phyloP scores from a whole-genome alignment of 2,888 invertebrate genomes.

The Ichneumoninae sp. region DNA sequence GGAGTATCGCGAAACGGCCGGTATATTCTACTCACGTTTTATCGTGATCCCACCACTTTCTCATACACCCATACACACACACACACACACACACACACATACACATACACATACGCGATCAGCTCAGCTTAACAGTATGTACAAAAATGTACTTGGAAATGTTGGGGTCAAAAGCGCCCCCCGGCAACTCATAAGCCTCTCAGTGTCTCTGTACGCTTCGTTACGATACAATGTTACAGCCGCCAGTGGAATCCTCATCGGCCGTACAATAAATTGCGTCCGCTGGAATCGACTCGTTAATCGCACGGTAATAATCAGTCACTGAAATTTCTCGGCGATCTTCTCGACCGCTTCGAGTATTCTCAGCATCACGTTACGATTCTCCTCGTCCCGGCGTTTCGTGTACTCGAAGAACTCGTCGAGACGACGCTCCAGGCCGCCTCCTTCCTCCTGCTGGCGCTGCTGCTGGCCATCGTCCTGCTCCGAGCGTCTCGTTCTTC shows the following conservation, averaged over 20 bases:
- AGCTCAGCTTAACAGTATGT: constrained; percentile 37
- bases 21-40: constrained; percentile 35
- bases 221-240: constrained; percentile 11
- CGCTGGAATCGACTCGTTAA: constrained; percentile 17
- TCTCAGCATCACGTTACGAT: constrained; percentile 75
- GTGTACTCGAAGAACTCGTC: constrained; percentile 78
- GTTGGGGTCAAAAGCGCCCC: not conserved
- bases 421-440: constrained; percentile 73
- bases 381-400: constrained; percentile 77
- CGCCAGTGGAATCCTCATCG: not conserved
- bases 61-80: not conserved
- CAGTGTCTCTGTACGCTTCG: constrained; percentile 11
- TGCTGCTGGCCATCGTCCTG: constrained; percentile 17
- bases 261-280: constrained; percentile 13
- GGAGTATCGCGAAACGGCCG: constrained; percentile 22
- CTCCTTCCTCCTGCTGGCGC: constrained; percentile 20
- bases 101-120: not conserved
- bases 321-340: constrained; percentile 74
- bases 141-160: constrained; percentile 42
- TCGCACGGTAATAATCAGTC: constrained; percentile 31
- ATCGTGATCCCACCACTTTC: constrained; percentile 24
- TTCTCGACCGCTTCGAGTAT: constrained; percentile 77
- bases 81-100: not conserved
- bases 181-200: constrained; percentile 8
- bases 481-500: constrained; percentile 40